Conservation (phyloP, 1,140 invertebrate species). For the Plodia interpunctella region DNA sequence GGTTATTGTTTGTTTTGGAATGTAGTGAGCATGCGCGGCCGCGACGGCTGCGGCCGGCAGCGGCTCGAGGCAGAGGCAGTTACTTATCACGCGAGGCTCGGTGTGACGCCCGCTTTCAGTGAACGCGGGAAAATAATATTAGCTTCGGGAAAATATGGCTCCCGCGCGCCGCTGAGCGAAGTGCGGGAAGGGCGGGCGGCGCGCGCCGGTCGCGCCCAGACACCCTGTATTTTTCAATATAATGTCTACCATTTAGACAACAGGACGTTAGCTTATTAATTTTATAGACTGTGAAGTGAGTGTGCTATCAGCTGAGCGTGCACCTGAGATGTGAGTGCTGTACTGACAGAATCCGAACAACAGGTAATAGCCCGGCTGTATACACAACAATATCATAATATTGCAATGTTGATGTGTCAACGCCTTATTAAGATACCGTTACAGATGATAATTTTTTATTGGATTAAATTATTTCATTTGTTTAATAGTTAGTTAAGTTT, state of each 20-base stretch:
- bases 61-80: constrained; percentile 14
- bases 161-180: constrained; percentile 22
- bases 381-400: not conserved
- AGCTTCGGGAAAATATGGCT: constrained; percentile 24
- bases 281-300: constrained; percentile 17
- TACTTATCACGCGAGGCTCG: constrained; percentile 40
- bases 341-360: constrained; percentile 5
- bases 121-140: constrained; percentile 50
- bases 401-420: not conserved
- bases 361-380: constrained; percentile 6
- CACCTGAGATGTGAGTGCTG: constrained; percentile 15
- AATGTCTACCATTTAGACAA: constrained; percentile 28
- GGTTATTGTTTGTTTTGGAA: constrained; percentile 31
- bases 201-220: constrained; percentile 47
- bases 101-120: constrained; percentile 15
- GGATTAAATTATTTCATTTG: not conserved
- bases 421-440: not conserved
- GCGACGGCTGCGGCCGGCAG: constrained; percentile 20
- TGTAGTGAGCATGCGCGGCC: constrained; percentile 35
- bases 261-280: constrained; percentile 28
- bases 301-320: constrained; percentile 10
- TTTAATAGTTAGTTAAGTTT: too few relatives aligned
- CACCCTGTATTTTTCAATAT: constrained; percentile 33
- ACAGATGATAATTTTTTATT: not conserved
- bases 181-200: constrained; percentile 59